A percentile compares a stretch with the other conserved stretches of the same genome.
Conservation (phyloP, 1,140 invertebrate species). For the Leptopilina boulardi region DNA sequence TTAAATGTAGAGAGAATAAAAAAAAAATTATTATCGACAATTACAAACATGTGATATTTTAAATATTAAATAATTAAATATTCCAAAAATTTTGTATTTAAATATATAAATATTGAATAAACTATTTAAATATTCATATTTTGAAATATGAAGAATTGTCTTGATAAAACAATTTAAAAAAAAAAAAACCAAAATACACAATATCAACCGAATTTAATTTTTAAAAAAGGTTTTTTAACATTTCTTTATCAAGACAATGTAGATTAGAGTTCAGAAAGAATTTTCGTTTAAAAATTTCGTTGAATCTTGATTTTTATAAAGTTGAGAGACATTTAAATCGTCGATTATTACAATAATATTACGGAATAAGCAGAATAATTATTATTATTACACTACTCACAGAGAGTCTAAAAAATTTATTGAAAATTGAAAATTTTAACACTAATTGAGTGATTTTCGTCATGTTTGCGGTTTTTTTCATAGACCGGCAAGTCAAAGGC, state of each 20-base stretch:
- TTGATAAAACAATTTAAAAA: too few relatives aligned
- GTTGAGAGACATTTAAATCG: not conserved
- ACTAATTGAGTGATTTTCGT: constrained; percentile 56
- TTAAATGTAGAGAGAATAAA: not conserved
- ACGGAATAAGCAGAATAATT: constrained; percentile 19
- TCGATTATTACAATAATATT: not conserved
- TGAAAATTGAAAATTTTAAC: constrained; percentile 55
- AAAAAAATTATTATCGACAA: not conserved
- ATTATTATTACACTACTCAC: constrained; percentile 35
- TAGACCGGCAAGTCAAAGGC: constrained; percentile 62
- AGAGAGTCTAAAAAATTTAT: constrained; percentile 52
- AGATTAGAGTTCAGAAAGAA: not conserved
- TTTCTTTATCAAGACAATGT: not conserved
- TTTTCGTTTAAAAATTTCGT: constrained; percentile 1
- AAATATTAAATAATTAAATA: too few relatives aligned
- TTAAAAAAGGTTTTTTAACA: not conserved
- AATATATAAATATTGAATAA: too few relatives aligned
- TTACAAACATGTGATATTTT: too few relatives aligned
- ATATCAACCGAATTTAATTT: too few relatives aligned
- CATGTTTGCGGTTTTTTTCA: constrained; percentile 60
- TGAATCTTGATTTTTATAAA: not conserved
- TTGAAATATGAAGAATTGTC: too few relatives aligned
- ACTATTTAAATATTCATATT: too few relatives aligned
- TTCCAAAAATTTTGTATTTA: too few relatives aligned
- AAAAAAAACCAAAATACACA: too few relatives aligned